phyloP scores from a whole-genome alignment of 2,113 vertebrate species.

The Myanophis thanlyinensis region DNA sequence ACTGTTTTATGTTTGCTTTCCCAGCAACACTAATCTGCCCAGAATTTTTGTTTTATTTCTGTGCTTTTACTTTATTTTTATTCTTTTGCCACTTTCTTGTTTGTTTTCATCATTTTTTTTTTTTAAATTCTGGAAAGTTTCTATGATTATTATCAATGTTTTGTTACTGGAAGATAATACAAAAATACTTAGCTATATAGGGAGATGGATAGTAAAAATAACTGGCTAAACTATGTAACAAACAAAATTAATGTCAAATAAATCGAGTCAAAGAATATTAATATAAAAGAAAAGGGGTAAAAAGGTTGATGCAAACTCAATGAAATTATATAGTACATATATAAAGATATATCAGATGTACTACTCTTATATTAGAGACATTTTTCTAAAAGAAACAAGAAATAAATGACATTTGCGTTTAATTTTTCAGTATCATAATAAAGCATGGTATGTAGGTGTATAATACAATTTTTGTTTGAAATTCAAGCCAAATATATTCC shows the following conservation, averaged over 20 bases:
- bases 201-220: background rate
- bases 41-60: background rate
- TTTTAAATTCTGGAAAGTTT: background rate
- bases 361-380: background rate
- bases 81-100: background rate
- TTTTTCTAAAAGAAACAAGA: background rate
- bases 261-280: background rate
- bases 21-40: background rate
- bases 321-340: background rate
- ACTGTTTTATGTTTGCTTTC: background rate
- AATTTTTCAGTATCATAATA: background rate
- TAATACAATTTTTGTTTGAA: background rate
- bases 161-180: background rate
- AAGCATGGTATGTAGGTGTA: background rate
- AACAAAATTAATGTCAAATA: background rate
- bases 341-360: background rate
- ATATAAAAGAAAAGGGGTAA: background rate
- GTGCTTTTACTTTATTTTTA: background rate
- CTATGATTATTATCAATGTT: background rate
- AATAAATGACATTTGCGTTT: background rate
- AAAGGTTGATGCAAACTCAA: background rate
- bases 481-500: background rate
- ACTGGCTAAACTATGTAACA: background rate
- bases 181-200: background rate
- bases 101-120: background rate